A percentile compares a stretch with the other conserved stretches of the same genome.
phyloP scores from a whole-genome alignment of 37 sponge, comb jelly and placozoan species.

The Diacarnus erythraeanus region DNA sequence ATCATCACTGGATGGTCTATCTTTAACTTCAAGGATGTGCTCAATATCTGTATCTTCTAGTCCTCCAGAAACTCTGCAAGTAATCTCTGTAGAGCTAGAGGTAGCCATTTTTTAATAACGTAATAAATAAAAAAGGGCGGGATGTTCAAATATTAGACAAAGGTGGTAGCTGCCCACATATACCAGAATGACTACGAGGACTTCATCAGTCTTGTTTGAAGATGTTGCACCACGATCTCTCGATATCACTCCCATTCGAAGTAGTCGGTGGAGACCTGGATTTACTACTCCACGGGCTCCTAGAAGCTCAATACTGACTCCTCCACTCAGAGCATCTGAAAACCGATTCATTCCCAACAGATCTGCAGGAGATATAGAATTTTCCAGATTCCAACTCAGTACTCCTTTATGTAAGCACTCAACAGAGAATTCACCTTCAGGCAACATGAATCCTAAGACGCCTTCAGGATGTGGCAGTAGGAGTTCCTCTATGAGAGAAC shows the following conservation, averaged over 20 bases:
- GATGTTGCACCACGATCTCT: too few species aligned
- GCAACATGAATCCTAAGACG: not conserved
- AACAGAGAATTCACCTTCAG: not conserved
- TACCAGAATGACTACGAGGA: too few species aligned
- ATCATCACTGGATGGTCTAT: too few species aligned
- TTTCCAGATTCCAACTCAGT: constrained; percentile 43
- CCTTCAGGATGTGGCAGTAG: not conserved
- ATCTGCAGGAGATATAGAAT: constrained; percentile 38
- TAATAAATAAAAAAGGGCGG: not conserved
- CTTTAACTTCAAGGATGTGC: not conserved
- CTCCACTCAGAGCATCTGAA: constrained; percentile 30
- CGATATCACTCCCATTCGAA: too few species aligned
- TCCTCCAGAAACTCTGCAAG: not conserved
- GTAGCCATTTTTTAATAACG: not conserved
- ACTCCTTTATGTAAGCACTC: not conserved
- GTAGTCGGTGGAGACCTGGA: too few species aligned
- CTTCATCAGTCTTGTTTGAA: too few species aligned
- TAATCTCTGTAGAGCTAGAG: not conserved
- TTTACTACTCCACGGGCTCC: too few species aligned
- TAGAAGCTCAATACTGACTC: too few species aligned
- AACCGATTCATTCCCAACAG: constrained; percentile 79
- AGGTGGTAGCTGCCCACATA: too few species aligned
- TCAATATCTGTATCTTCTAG: not conserved
- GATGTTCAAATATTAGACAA: constrained; percentile 7
- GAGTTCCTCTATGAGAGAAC: not conserved